Evolutionary conservation across 2,113 vertebrate genomes (phyloP).

Genomic region (Melanerpes formicivorus): DNA sequence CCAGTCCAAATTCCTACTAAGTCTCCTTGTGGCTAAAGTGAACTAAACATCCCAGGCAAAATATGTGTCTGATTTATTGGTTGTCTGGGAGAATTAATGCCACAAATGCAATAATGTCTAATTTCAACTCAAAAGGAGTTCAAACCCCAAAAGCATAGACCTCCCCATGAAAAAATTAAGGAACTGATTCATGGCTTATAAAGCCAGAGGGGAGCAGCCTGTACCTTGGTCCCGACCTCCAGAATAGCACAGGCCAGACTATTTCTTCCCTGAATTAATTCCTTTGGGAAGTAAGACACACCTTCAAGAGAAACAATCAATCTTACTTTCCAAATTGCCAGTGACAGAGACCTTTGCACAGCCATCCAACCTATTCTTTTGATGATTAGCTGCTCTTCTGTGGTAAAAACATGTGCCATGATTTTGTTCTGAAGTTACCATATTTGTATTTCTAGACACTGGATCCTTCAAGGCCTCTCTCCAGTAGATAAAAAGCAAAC

Average conservation of each 20-base stretch:
- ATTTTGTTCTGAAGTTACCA: not conserved
- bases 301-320: not conserved
- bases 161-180: conserved; percentile 29
- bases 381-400: not conserved
- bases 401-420: not conserved
- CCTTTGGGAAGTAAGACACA: not conserved
- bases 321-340: conserved; percentile 18
- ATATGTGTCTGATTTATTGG: conserved; percentile 54
- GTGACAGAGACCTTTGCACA: not conserved
- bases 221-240: not conserved
- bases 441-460: not conserved
- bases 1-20: conserved; percentile 34
- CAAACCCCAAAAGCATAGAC: conserved; percentile 31
- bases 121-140: conserved; percentile 54
- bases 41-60: conserved; percentile 37
- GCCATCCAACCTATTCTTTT: not conserved
- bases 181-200: conserved; percentile 31
- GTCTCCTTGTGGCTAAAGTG: conserved; percentile 31
- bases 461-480: not conserved
- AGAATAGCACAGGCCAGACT: not conserved
- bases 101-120: conserved; percentile 42
- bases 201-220: conserved; percentile 5
- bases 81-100: conserved; percentile 50
- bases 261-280: not conserved
- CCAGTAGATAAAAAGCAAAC: not conserved